Conservation (phyloP, 2,888 invertebrate species). For the Anodontia alba region DNA sequence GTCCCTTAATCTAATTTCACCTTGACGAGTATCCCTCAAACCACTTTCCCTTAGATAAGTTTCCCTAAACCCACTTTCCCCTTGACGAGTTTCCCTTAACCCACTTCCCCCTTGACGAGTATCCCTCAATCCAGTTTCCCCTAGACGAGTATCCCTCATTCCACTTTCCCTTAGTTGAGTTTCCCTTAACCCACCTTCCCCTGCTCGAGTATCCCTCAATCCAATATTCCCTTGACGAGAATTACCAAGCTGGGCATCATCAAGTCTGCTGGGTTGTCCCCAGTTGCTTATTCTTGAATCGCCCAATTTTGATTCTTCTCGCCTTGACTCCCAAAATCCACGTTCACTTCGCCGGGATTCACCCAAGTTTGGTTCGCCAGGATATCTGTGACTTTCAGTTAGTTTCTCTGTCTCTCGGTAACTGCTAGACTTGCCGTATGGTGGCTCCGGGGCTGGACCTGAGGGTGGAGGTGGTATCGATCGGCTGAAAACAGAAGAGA, state of each 20-base stretch:
- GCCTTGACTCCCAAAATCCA: not conserved
- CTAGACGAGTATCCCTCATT: not conserved
- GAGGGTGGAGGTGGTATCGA: constrained; percentile 76
- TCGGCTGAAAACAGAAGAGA: constrained; percentile 47
- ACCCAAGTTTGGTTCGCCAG: constrained; percentile 6
- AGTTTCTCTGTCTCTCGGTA: constrained; percentile 25
- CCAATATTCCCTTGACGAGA: not conserved
- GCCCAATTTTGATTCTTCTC: constrained; percentile 12
- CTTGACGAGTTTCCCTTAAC: not conserved
- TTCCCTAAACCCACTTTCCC: not conserved
- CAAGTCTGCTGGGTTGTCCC: not conserved
- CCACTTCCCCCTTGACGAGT: constrained; percentile 1
- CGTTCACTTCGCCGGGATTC: constrained; percentile 12
- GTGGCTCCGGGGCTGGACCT: constrained; percentile 78
- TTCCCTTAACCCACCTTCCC: not conserved
- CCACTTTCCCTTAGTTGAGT: not conserved
- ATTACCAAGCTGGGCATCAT: not conserved
- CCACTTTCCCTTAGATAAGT: constrained; percentile 18
- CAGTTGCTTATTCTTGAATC: constrained; percentile 16
- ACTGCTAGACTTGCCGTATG: constrained; percentile 59
- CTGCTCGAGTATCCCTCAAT: not conserved
- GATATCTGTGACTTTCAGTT: constrained; percentile 9
- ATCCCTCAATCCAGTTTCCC: not conserved
- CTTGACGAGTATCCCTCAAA: constrained; percentile 36
- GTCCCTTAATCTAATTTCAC: not conserved